Conservation (phyloP, 2,113 vertebrate species). For the Cottus gobio region DNA sequence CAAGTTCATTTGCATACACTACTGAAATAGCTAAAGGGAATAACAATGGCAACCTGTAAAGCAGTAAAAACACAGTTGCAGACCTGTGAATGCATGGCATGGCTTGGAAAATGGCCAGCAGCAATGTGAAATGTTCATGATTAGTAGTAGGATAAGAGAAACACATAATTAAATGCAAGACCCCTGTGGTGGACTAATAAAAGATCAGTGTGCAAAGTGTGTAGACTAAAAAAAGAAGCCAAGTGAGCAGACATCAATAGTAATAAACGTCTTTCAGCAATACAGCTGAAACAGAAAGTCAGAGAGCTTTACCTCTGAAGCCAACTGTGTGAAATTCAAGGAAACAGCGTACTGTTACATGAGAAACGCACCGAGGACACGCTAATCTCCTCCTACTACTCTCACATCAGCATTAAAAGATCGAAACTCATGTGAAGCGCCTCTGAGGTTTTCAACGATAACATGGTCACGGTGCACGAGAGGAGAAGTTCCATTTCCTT, state of each 20-base stretch:
- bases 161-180: neutral
- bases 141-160: neutral
- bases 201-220: neutral
- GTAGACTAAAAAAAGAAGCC: neutral
- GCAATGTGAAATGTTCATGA: neutral
- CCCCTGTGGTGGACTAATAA: neutral
- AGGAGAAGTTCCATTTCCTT: slow-evolving; percentile 73
- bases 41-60: neutral
- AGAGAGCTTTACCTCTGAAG: slow-evolving; percentile 14
- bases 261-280: neutral
- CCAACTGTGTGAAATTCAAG: slow-evolving; percentile 17
- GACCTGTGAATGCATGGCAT: neutral
- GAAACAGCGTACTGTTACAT: neutral
- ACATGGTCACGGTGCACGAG: neutral
- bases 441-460: slow-evolving; percentile 55
- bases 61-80: neutral
- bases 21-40: neutral
- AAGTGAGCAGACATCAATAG: neutral
- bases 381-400: slow-evolving; percentile 33
- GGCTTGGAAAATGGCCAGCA: neutral
- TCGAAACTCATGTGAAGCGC: slow-evolving; percentile 34
- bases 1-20: neutral
- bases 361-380: neutral
- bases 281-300: slow-evolving; percentile 30
- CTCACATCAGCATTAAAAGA: slow-evolving; percentile 64